Evolutionary conservation across 2,888 invertebrate genomes (phyloP).

Genomic region (Apamea crenata): DNA sequence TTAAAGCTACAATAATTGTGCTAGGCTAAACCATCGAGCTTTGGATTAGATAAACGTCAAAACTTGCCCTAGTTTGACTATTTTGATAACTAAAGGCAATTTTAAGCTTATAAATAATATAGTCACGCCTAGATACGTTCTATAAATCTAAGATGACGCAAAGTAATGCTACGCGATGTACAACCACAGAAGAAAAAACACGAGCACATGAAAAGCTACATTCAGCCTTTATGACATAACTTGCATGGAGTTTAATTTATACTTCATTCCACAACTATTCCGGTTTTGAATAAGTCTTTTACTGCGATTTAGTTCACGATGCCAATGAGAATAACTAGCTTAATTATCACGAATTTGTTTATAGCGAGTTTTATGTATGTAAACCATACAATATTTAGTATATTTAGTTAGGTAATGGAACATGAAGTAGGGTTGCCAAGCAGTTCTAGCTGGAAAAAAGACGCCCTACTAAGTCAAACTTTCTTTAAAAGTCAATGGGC

Average conservation of each 20-base stretch:
- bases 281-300: background rate
- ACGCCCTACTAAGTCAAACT: no score
- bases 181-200: background rate
- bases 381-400: background rate
- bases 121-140: background rate
- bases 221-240: background rate
- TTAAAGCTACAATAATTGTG: background rate
- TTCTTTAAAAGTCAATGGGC: background rate
- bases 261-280: conserved; percentile 21
- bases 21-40: background rate
- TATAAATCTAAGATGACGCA: background rate
- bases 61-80: background rate
- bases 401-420: background rate
- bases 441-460: background rate
- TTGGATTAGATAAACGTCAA: background rate
- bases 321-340: background rate
- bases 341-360: background rate
- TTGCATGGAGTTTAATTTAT: background rate
- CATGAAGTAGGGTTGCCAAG: background rate
- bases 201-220: background rate
- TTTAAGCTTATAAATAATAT: background rate
- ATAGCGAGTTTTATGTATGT: conserved; percentile 3
- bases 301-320: background rate
- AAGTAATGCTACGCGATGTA: background rate
- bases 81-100: background rate